phyloP scores from a whole-genome alignment of 1,140 invertebrate species.

The Sarcophaga bullata region DNA sequence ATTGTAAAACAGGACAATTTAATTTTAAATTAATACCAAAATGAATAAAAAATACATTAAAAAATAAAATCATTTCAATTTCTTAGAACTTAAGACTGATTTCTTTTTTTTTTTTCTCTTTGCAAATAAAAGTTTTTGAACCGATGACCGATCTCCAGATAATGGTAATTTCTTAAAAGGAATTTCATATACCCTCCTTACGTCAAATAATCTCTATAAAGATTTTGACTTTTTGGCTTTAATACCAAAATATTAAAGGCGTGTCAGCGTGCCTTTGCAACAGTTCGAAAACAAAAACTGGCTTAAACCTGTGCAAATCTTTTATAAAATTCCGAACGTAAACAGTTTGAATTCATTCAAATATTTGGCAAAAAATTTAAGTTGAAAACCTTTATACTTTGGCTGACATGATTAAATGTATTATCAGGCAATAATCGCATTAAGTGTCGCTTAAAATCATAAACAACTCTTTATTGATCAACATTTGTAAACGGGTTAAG shows the following conservation, averaged over 20 bases:
- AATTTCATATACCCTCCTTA: not conserved
- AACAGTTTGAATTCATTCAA: conserved; percentile 43
- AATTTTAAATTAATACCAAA: not conserved
- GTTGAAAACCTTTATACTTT: conserved; percentile 22
- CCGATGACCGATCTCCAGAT: not conserved
- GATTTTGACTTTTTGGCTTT: conserved; percentile 27
- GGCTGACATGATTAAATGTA: conserved; percentile 45
- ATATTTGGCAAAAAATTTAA: conserved; percentile 44
- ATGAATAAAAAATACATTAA: no score
- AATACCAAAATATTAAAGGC: not conserved
- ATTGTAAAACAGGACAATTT: no score
- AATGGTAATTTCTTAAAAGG: conserved; percentile 24
- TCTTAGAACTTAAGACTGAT: no score
- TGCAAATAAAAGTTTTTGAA: not conserved
- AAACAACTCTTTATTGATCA: conserved; percentile 43
- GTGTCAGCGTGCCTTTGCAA: not conserved
- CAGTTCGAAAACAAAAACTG: not conserved
- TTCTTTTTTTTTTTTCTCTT: no score
- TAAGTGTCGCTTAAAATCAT: conserved; percentile 32
- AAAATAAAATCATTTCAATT: not conserved
- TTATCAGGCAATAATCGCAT: conserved; percentile 46
- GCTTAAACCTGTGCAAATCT: not conserved
- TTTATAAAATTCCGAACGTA: not conserved
- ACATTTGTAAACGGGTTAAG: conserved; percentile 44
- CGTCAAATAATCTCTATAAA: not conserved